Conservation (phyloP, 2,888 invertebrate genomes). For the Eupithecia dodoneata region DNA sequence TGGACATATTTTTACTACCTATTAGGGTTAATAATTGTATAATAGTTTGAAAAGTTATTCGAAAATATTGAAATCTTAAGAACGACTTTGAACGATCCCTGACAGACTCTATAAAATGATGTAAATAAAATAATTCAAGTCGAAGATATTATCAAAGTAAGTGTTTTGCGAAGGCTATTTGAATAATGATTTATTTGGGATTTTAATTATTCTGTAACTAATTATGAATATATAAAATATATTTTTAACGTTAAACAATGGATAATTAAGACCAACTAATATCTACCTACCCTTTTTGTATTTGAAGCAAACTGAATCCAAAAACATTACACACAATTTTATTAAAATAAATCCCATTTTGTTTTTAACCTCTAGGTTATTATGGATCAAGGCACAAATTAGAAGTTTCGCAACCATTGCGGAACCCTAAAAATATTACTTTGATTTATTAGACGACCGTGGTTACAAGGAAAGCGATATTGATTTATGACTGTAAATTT, state of each 20-base stretch:
- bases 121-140: not conserved
- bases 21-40: not conserved
- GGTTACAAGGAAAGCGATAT: conserved; percentile 24
- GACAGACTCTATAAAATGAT: not conserved
- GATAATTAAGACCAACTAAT: not conserved
- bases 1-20: not conserved
- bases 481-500: conserved; percentile 30
- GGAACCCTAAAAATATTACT: conserved; percentile 29
- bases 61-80: not conserved
- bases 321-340: not conserved
- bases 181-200: not conserved
- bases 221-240: not conserved
- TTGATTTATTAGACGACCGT: conserved; percentile 31
- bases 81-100: no score
- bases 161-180: not conserved
- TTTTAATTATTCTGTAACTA: not conserved
- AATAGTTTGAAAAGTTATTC: no score
- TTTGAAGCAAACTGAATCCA: not conserved
- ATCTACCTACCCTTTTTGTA: not conserved
- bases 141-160: not conserved
- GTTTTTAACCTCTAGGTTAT: not conserved
- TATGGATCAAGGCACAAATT: not conserved
- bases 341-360: not conserved
- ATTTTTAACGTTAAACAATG: not conserved
- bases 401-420: conserved; percentile 25